Conservation (phyloP, 2,888 invertebrate genomes). For the Silvanus unidentatus region DNA sequence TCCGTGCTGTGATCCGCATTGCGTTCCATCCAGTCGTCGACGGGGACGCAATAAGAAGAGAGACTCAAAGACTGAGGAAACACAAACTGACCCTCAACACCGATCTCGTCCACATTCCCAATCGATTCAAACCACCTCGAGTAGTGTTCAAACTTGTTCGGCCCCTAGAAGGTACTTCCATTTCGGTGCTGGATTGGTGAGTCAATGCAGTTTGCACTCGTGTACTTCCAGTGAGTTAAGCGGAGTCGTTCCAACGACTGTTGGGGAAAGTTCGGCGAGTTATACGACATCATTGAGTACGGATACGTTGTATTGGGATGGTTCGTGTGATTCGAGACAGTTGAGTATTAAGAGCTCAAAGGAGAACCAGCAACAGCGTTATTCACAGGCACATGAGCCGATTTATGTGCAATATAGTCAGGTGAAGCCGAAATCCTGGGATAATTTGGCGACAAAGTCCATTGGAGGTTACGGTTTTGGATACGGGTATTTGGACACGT, state of each 20-base stretch:
- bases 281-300: slow-evolving; percentile 82
- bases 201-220: slow-evolving; percentile 76
- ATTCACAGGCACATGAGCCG: slow-evolving; percentile 39
- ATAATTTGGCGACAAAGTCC: slow-evolving; percentile 75
- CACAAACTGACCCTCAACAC: slow-evolving; percentile 48
- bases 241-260: slow-evolving; percentile 52
- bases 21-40: slow-evolving; percentile 65
- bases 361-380: slow-evolving; percentile 44
- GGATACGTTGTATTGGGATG: slow-evolving; percentile 81
- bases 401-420: slow-evolving; percentile 46
- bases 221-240: slow-evolving; percentile 73
- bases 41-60: slow-evolving; percentile 48
- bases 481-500: slow-evolving; percentile 73
- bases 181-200: slow-evolving; percentile 63
- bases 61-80: slow-evolving; percentile 46
- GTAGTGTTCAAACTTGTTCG: slow-evolving; percentile 24
- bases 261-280: slow-evolving; percentile 67
- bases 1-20: slow-evolving; percentile 81
- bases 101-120: slow-evolving; percentile 40
- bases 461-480: slow-evolving; percentile 84
- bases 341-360: slow-evolving; percentile 44
- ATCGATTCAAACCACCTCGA: slow-evolving; percentile 30
- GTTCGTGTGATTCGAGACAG: slow-evolving; percentile 45
- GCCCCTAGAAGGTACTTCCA: slow-evolving; percentile 54
- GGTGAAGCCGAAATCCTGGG: slow-evolving; percentile 82